Conservation (phyloP, 2,888 invertebrate genomes). For the Beris morrisii region DNA sequence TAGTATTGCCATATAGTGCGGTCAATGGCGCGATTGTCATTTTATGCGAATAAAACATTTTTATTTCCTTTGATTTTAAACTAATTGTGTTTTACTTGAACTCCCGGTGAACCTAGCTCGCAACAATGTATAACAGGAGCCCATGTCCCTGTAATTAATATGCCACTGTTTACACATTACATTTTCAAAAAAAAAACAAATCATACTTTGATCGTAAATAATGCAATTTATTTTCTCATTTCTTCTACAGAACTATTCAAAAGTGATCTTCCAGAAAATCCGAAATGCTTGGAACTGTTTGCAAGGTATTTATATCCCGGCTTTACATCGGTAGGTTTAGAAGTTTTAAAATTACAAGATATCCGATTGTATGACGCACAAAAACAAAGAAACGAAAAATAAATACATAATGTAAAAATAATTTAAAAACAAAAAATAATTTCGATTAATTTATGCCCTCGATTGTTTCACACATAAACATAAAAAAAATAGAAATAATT, state of each 20-base stretch:
- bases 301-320: conserved; percentile 85
- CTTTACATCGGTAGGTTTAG: conserved; percentile 85
- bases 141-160: too few species aligned
- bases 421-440: conserved; percentile 5
- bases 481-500: too few species aligned
- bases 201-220: neutral
- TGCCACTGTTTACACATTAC: too few species aligned
- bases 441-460: conserved; percentile 11
- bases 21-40: too few species aligned
- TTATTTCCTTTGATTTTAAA: too few species aligned
- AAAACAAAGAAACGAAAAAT: conserved; percentile 4
- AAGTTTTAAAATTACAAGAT: conserved; percentile 83
- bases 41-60: too few species aligned
- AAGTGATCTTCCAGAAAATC: conserved; percentile 60
- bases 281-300: conserved; percentile 83
- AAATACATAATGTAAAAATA: conserved; percentile 4
- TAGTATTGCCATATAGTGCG: too few species aligned
- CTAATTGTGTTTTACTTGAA: too few species aligned
- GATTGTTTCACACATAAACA: neutral
- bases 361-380: conserved; percentile 45
- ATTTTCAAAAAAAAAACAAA: too few species aligned
- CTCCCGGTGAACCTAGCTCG: too few species aligned
- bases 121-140: too few species aligned
- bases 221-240: conserved; percentile 27
- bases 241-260: conserved; percentile 64